A percentile compares a stretch with the other conserved stretches of the same genome.
Conservation (phyloP, 1,140 invertebrate genomes). For the Anastrepha obliqua region DNA sequence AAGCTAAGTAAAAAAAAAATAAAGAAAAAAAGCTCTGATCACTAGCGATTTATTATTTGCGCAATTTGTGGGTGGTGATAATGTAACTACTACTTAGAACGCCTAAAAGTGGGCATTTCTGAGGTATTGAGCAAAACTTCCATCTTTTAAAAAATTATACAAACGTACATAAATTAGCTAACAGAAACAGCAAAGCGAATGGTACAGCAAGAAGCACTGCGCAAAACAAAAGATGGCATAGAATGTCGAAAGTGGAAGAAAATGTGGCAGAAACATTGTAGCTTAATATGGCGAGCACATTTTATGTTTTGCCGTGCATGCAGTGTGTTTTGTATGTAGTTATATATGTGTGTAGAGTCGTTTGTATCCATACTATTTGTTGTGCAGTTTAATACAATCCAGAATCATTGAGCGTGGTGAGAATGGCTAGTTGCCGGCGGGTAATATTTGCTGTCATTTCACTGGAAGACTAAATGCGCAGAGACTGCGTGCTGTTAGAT, state of each 20-base stretch:
- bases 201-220: neutral
- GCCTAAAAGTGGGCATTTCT: neutral
- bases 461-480: neutral
- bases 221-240: neutral
- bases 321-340: neutral
- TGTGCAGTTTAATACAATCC: neutral
- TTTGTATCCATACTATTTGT: neutral
- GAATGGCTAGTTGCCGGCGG: neutral
- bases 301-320: neutral
- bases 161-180: neutral
- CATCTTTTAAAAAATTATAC: neutral
- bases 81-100: neutral
- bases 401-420: neutral
- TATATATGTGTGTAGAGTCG: neutral
- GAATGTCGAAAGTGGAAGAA: too few relatives aligned
- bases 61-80: neutral
- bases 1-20: too few relatives aligned
- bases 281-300: neutral
- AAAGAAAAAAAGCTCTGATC: neutral
- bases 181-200: neutral
- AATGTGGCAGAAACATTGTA: too few relatives aligned
- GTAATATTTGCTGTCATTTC: neutral
- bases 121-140: neutral
- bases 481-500: neutral
- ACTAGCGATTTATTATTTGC: conserved; percentile 3